Evolutionary conservation across 1,140 invertebrate species (phyloP).

Genomic region (Popillia japonica): DNA sequence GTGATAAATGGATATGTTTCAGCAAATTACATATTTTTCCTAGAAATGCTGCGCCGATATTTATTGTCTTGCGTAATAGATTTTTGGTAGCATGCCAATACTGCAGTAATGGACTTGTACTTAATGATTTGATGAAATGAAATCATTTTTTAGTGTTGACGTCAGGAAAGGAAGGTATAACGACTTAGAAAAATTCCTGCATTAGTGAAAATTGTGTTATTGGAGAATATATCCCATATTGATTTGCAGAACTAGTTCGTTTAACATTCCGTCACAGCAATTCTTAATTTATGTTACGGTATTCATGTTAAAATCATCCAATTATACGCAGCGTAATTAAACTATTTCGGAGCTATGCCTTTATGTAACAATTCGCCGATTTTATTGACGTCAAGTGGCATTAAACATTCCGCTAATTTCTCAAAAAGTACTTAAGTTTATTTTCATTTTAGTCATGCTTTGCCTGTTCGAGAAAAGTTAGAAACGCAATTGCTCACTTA

Average conservation of each 20-base stretch:
- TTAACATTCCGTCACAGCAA: not conserved
- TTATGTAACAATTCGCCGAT: not conserved
- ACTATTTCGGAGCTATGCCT: not conserved
- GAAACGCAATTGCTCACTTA: not conserved
- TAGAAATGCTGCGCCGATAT: too few species aligned
- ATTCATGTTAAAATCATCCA: not conserved
- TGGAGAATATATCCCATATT: not conserved
- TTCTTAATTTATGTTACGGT: not conserved
- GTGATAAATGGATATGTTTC: not conserved
- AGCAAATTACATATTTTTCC: not conserved
- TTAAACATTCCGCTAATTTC: constrained; percentile 12
- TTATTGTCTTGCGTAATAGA: too few species aligned
- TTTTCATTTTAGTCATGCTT: constrained; percentile 23
- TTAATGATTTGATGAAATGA: not conserved
- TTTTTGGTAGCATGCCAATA: too few species aligned
- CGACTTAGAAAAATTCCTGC: too few species aligned
- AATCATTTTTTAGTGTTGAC: not conserved
- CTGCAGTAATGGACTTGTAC: too few species aligned
- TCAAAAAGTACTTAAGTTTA: constrained; percentile 11
- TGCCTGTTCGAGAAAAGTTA: not conserved
- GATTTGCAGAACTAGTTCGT: not conserved
- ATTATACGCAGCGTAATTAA: not conserved
- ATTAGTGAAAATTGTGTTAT: not conserved
- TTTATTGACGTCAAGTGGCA: constrained; percentile 22
- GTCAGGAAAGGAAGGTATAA: too few species aligned